phyloP scores from a whole-genome alignment of 2,797 vertebrate species.

The Tolypeutes matacus region DNA sequence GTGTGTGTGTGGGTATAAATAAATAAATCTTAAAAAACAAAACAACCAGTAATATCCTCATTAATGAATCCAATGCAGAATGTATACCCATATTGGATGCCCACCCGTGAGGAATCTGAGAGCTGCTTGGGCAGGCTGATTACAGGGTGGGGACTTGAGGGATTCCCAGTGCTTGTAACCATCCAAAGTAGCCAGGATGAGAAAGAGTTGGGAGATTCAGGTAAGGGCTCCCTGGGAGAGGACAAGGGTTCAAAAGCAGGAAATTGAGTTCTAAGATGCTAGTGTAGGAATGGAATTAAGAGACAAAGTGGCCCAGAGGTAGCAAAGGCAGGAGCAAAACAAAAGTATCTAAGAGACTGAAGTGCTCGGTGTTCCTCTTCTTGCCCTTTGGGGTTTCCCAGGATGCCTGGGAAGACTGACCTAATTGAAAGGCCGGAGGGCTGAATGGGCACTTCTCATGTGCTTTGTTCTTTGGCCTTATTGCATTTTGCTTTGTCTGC shows the following conservation, averaged over 20 bases:
- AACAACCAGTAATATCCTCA: background rate
- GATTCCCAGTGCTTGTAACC: background rate
- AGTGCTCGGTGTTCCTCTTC: too few species aligned
- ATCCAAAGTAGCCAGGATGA: background rate
- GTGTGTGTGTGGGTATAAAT: too few species aligned
- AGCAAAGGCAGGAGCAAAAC: background rate
- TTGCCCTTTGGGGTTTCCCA: background rate
- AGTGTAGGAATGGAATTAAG: background rate
- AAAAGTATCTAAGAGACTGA: rapidly evolving
- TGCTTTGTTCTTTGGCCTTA: background rate
- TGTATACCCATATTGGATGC: rapidly evolving
- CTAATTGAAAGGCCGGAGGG: background rate
- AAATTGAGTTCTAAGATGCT: background rate
- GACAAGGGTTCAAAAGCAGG: background rate
- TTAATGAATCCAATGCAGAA: background rate
- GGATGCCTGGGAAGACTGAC: background rate
- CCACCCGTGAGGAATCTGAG: rapidly evolving
- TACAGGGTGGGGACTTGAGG: background rate
- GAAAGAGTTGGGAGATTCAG: background rate
- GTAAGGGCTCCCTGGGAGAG: background rate
- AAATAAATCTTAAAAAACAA: too few species aligned
- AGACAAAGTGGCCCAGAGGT: background rate
- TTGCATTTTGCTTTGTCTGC: background rate
- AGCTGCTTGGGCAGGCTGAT: background rate
- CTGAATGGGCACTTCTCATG: rapidly evolving